Evolutionary conservation across 2,888 invertebrate species (phyloP).

Genomic region (Drosophila emarginata): DNA sequence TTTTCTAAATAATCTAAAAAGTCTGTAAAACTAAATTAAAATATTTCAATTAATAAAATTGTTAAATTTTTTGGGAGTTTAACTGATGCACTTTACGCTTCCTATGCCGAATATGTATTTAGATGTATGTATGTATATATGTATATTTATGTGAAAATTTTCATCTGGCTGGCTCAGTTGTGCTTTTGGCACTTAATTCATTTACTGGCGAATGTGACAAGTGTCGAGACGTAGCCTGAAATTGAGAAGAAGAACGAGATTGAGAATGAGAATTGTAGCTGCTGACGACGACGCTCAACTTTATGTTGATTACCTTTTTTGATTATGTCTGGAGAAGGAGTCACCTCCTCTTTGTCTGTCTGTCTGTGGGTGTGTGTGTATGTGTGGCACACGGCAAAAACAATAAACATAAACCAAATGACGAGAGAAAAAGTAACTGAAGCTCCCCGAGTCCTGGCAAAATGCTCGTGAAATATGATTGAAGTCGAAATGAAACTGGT

Average conservation of each 20-base stretch:
- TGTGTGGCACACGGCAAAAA: constrained; percentile 70
- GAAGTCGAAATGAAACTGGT: constrained; percentile 69
- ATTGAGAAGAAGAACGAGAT: constrained; percentile 22
- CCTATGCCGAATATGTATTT: not conserved
- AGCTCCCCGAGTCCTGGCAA: constrained; percentile 13
- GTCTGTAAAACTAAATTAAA: not conserved
- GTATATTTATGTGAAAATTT: constrained; percentile 1
- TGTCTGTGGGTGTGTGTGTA: constrained; percentile 46
- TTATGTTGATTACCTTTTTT: constrained; percentile 80
- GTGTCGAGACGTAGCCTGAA: constrained; percentile 27
- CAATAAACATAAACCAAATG: constrained; percentile 76
- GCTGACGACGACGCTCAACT: constrained; percentile 70
- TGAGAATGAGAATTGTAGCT: constrained; percentile 55
- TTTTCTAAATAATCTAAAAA: too few species aligned
- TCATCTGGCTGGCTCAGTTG: constrained; percentile 61
- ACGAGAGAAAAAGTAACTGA: constrained; percentile 30
- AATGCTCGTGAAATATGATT: constrained; percentile 69
- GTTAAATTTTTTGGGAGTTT: not conserved
- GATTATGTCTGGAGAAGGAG: constrained; percentile 65
- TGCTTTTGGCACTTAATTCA: constrained; percentile 77
- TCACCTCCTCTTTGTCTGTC: constrained; percentile 12
- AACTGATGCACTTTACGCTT: not conserved
- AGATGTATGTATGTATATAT: not conserved
- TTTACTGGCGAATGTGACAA: constrained; percentile 69
- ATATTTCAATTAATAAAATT: not conserved